phyloP scores from a whole-genome alignment of 1,140 invertebrate species.

The Thalassaphorura encarpata region DNA sequence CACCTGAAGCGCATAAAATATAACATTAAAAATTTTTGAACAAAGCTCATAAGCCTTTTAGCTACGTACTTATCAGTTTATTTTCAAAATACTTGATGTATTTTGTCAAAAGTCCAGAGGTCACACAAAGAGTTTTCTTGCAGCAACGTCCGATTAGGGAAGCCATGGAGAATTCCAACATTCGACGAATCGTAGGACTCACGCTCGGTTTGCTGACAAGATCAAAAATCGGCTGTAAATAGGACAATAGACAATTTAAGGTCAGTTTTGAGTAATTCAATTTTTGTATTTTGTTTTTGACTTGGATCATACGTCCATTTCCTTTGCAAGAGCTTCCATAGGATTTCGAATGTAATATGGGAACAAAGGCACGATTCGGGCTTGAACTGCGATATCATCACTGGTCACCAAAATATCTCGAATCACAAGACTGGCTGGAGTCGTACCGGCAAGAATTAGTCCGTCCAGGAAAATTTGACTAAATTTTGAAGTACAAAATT shows the following conservation, averaged over 20 bases:
- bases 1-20: background rate
- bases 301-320: constrained; percentile 29
- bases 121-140: constrained; percentile 15
- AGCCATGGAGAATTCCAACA: constrained; percentile 25
- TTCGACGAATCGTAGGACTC: background rate
- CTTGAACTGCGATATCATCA: constrained; percentile 2
- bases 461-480: constrained; percentile 31
- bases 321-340: constrained; percentile 25
- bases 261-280: too few relatives aligned
- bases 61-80: constrained; percentile 11
- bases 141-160: constrained; percentile 23
- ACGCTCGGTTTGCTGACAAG: constrained; percentile 9
- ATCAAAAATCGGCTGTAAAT: constrained; percentile 21
- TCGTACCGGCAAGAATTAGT: constrained; percentile 19
- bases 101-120: constrained; percentile 24
- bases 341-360: constrained; percentile 25
- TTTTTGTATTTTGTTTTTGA: too few relatives aligned
- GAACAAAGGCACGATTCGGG: constrained; percentile 8
- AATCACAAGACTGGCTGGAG: constrained; percentile 15
- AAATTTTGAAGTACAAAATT: background rate
- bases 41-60: background rate
- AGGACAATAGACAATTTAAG: background rate
- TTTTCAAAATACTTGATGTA: constrained; percentile 29
- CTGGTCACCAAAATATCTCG: constrained; percentile 24
- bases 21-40: background rate